A percentile compares a stretch with the other conserved stretches of the same genome.
Evolutionary conservation across 2,888 invertebrate genomes (phyloP).

Genomic region (Adelphocoris suturalis): DNA sequence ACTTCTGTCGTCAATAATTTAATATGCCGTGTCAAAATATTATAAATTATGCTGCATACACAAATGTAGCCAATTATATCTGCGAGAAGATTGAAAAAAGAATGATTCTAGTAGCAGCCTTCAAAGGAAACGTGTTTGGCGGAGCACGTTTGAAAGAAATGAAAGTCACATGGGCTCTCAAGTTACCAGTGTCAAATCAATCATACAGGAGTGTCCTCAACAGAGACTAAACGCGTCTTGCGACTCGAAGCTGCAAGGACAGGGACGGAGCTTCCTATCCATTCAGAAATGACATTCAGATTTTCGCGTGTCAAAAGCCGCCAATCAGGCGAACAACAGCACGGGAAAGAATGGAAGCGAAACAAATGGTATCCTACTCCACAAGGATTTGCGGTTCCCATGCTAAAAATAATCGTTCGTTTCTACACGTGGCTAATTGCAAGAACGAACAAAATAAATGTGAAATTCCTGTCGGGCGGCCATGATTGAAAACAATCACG

Average conservation of each 20-base stretch:
- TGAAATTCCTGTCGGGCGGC: too few species aligned
- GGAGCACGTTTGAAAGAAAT: background rate
- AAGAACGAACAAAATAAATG: background rate
- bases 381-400: conserved; percentile 43
- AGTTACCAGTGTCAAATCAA: conserved; percentile 42
- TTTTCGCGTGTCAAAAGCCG: conserved; percentile 52
- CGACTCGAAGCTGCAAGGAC: conserved; percentile 44
- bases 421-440: background rate
- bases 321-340: conserved; percentile 35
- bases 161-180: conserved; percentile 37
- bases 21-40: too few species aligned
- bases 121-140: background rate
- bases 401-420: background rate
- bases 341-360: conserved; percentile 36
- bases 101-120: background rate
- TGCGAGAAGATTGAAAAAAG: background rate
- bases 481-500: too few species aligned
- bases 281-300: conserved; percentile 48
- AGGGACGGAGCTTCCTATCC: conserved; percentile 4
- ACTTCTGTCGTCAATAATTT: too few species aligned
- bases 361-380: conserved; percentile 52
- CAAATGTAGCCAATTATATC: too few species aligned
- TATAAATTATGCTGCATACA: too few species aligned
- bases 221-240: conserved; percentile 8
- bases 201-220: conserved; percentile 40